Evolutionary conservation across 2,888 invertebrate species (phyloP).

Genomic region (Lasius fuliginosus): DNA sequence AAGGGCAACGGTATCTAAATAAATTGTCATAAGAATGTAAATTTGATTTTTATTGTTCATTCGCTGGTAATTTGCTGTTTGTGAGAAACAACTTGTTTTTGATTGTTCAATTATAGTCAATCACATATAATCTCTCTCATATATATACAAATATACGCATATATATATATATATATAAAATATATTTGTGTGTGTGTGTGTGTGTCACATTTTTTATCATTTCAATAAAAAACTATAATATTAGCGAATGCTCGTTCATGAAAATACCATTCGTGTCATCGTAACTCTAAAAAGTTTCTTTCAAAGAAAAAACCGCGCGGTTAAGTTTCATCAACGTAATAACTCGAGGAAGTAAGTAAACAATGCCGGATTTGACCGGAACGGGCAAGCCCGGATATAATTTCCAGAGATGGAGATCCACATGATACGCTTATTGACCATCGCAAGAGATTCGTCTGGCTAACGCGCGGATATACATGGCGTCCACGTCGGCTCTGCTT

Average conservation of each 20-base stretch:
- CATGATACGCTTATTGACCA: constrained; percentile 65
- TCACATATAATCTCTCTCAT: neutral
- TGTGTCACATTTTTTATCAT: neutral
- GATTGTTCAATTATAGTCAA: neutral
- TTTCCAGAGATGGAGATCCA: constrained; percentile 67
- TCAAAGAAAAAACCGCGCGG: neutral
- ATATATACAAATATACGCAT: neutral
- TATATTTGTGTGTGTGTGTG: neutral
- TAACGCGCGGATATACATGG: constrained; percentile 60
- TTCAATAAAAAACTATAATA: constrained; percentile 11
- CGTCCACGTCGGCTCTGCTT: constrained; percentile 36
- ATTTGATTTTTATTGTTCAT: constrained; percentile 22
- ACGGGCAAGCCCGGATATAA: constrained; percentile 64
- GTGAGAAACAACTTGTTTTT: neutral
- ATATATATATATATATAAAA: neutral
- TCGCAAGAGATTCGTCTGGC: constrained; percentile 48
- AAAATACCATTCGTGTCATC: neutral
- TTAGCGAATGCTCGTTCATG: neutral
- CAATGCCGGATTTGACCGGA: constrained; percentile 58
- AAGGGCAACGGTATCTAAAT: constrained; percentile 16
- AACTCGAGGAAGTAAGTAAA: constrained; percentile 58
- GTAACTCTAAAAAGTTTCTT: constrained; percentile 18
- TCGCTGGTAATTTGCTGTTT: neutral
- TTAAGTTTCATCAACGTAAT: constrained; percentile 22
- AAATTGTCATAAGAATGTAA: constrained; percentile 34